A percentile compares a stretch with the other conserved stretches of the same genome.
phyloP scores from a whole-genome alignment of 2,888 invertebrate genomes.

The Cactoblastis cactorum region DNA sequence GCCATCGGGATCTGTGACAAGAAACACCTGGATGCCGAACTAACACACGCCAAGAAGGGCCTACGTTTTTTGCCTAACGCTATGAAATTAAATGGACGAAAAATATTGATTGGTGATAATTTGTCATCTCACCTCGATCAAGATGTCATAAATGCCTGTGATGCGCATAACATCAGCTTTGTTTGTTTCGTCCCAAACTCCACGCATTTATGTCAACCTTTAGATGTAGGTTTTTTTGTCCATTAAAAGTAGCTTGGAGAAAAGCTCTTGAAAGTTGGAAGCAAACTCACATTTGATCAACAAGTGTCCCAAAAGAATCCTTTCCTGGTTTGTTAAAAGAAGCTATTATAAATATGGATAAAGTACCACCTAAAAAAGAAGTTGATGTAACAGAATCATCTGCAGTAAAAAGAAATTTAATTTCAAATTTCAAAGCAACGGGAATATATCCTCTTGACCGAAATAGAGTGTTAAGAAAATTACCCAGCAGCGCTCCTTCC shows the following conservation, averaged over 20 bases:
- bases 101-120: slow-evolving; percentile 23
- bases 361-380: neutral
- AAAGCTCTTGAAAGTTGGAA: slow-evolving; percentile 14
- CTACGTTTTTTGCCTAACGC: slow-evolving; percentile 21
- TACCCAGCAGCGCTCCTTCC: slow-evolving; percentile 2
- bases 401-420: slow-evolving; percentile 17
- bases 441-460: slow-evolving; percentile 16
- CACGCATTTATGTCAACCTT: slow-evolving; percentile 21
- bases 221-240: slow-evolving; percentile 19
- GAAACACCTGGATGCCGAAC: too few relatives aligned
- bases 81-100: slow-evolving; percentile 18
- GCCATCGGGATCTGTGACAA: too few relatives aligned
- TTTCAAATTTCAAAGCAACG: too few relatives aligned
- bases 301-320: slow-evolving; percentile 16
- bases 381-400: neutral
- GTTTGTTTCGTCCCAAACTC: slow-evolving; percentile 21
- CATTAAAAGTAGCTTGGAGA: slow-evolving; percentile 16
- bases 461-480: slow-evolving; percentile 10
- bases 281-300: slow-evolving; percentile 4
- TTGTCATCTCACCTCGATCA: slow-evolving; percentile 23
- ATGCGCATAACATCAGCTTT: slow-evolving; percentile 19
- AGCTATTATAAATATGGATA: slow-evolving; percentile 15
- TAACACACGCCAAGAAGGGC: too few relatives aligned
- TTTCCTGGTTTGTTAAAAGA: slow-evolving; percentile 14
- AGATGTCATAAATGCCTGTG: slow-evolving; percentile 18